Evolutionary conservation across 2,888 invertebrate species (phyloP), one percentile per base, ranked within the genome.

Genomic region (Ophioninae sp.): DNA sequence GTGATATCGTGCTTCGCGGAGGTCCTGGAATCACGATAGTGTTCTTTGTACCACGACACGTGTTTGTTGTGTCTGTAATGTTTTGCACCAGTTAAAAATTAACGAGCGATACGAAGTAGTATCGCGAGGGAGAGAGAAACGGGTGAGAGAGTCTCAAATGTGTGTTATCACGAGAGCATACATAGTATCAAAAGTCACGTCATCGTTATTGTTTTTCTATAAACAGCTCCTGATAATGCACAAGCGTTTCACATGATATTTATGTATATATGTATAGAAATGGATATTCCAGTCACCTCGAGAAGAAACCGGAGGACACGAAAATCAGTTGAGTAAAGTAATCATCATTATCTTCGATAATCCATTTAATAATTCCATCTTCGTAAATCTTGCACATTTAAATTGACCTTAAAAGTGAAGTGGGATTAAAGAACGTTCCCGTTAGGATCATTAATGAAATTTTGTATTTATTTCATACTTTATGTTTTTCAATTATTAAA

Each of bases 11-110:
- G 22, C 73, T 78, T 81, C 81, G 64, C 63, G 78, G 84, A 81
- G 81, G 81, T 84, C 84, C 68, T 79, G 79, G 84, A 84, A 84
- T 79, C 37, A 79, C 79, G 84, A 79, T 84, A 84, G 72, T 84
- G 68, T 84, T 81, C 81, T 44, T 44, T 81, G 78, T 81, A 75
- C 79, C 10, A 51, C 75, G 75, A 84, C 84, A 84, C 81, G 81
- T 79, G 84, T 84, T 72, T 76, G 81, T 84, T 79, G 59, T 75
- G 81, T 84, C 84, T 76, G 44, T 67, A 56, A 72, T 67, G 79
- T 76, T 65, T 82, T 44, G 74, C 37, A 72, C 10, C 67, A 65
- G 63, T 44, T 41, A 68, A 71, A 17, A 64, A 58, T 78, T 56
- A 79, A 72, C 67, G 71, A 61, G 51, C 41, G 67, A 79, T 81